Percentiles rank a stretch among this genome's conserved stretches.
phyloP scores from a whole-genome alignment of 2,888 invertebrate genomes.

The Notodromas monacha region DNA sequence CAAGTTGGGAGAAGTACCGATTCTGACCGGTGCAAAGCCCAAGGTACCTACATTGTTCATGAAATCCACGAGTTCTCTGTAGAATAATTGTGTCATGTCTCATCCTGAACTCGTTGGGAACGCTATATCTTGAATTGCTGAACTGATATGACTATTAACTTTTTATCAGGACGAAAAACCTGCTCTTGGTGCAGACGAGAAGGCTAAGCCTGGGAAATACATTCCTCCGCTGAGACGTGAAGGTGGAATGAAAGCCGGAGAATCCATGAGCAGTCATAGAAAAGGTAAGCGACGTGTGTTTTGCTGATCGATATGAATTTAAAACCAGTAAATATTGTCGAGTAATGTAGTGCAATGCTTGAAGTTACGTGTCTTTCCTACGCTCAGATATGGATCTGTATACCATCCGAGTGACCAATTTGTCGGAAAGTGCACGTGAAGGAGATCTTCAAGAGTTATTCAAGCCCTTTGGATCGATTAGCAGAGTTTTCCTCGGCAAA shows the following conservation, averaged over 20 bases:
- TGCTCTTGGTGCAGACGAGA: constrained; percentile 13
- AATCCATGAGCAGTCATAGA: constrained; percentile 25
- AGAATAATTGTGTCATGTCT: too few species aligned
- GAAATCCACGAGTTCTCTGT: too few species aligned
- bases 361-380: too few species aligned
- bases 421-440: constrained; percentile 73
- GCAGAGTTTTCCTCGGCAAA: constrained; percentile 77
- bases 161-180: constrained; percentile 17
- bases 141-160: too few species aligned
- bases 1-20: too few species aligned
- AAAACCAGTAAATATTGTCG: too few species aligned
- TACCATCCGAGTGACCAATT: constrained; percentile 82
- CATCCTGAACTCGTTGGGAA: too few species aligned
- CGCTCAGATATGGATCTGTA: too few species aligned
- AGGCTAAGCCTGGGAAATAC: constrained; percentile 17
- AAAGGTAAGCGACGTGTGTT: too few species aligned
- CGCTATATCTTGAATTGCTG: too few species aligned
- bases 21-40: constrained; percentile 6
- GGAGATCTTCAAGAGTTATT: constrained; percentile 82
- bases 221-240: constrained; percentile 66
- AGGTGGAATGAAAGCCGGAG: constrained; percentile 27
- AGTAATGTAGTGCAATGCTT: too few species aligned
- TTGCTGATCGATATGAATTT: neutral
- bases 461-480: constrained; percentile 62
- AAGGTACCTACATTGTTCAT: too few species aligned